Conservation (phyloP, 2,888 invertebrate genomes). For the Choristoneura rosaceana region DNA sequence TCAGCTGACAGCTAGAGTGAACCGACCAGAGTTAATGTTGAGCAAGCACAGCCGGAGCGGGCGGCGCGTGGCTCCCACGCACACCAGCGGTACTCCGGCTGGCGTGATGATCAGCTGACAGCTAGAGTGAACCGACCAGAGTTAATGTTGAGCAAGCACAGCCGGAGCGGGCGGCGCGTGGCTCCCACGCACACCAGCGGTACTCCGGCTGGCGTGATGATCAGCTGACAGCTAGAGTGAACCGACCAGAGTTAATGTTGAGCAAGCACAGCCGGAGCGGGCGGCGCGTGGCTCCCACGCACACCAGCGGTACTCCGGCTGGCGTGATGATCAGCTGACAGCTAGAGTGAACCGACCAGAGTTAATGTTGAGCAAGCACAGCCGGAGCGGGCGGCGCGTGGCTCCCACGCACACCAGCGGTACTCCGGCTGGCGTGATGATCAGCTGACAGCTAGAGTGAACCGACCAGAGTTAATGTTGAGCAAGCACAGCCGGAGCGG, state of each 20-base stretch:
- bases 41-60: constrained; percentile 94
- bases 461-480: constrained; percentile 94
- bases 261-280: constrained; percentile 94
- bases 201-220: constrained; percentile 98
- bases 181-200: constrained; percentile 97
- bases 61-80: constrained; percentile 93
- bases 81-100: constrained; percentile 97
- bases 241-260: constrained; percentile 94
- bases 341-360: constrained; percentile 81
- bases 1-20: constrained; percentile 86
- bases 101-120: constrained; percentile 96
- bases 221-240: constrained; percentile 86
- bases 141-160: constrained; percentile 98
- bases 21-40: constrained; percentile 94
- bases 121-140: constrained; percentile 81
- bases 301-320: constrained; percentile 97
- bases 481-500: constrained; percentile 94
- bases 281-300: constrained; percentile 93
- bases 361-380: constrained; percentile 98
- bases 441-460: constrained; percentile 86
- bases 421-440: constrained; percentile 98
- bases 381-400: constrained; percentile 88
- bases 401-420: constrained; percentile 97
- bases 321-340: constrained; percentile 96
- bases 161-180: constrained; percentile 88